Evolutionary conservation across 2,797 vertebrate genomes (phyloP), one percentile per base, ranked within the genome.

Genomic region (Eulemur albifrons): DNA sequence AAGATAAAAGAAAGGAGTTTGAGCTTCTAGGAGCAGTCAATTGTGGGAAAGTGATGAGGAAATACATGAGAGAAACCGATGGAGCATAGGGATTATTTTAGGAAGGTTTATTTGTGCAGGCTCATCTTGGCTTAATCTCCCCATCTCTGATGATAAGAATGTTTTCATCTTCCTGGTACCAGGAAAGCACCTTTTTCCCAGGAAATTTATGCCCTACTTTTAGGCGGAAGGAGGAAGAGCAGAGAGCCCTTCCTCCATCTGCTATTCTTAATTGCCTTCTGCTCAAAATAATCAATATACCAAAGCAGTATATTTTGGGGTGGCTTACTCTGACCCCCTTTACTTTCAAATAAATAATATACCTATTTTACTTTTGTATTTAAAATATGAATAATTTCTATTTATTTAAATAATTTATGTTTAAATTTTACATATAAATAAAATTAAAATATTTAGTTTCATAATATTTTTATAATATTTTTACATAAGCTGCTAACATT

Each of bases 381-480:
- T 94, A 84, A 91, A 75, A 84, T 67, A 61, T 21, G 11, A 61
- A 6, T 40, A 73, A 54, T 17, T 40, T 40, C 3, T 52, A n/a
- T 81, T 93, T 38, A 43, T 69, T 27, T 52, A 38, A 59, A 67
- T 91, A 21, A 81, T 13, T 35, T 30, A 75, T 45, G 27, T 81
- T 70, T 85, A 43, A 87, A 43, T 43, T 72, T 73, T 57, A 67
- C 72, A 80, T 20, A 65, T 75, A 54, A 77, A 85, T 61, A 79
- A 32, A 63, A 63, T 70, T 50, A 35, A 61, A 69, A 81, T 40
- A 57, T 72, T 38, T 77, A 18, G 27, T 45, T 65, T 38, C 20
- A 45, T 50, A 40, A 13, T 59, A 54, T 88, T 23, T 23, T 40
- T 38, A n/a, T 50, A 40, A 17, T 59, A 54, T 88, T 23, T 23